phyloP scores from a whole-genome alignment of 2,113 vertebrate species.

The Mellivora capensis region DNA sequence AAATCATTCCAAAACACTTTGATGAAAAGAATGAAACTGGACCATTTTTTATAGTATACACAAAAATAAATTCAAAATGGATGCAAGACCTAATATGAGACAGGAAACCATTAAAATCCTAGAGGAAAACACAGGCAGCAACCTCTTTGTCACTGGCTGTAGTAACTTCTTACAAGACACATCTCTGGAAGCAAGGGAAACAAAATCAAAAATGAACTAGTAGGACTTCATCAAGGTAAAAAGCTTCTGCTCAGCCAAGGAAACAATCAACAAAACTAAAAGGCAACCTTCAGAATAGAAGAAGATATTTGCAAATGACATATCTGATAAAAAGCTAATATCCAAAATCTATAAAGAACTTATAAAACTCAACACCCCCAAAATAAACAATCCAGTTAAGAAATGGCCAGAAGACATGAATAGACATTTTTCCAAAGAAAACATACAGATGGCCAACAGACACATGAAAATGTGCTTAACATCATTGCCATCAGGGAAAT shows the following conservation, averaged over 20 bases:
- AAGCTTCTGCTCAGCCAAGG: not conserved
- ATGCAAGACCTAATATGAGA: not conserved
- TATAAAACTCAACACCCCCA: not conserved
- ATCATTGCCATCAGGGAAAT: not conserved
- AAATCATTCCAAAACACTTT: not conserved
- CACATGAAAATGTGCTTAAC: not conserved
- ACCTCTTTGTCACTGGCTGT: not conserved
- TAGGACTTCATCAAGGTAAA: not conserved
- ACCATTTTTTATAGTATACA: not conserved
- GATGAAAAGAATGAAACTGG: not conserved
- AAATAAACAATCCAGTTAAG: not conserved
- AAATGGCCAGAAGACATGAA: not conserved
- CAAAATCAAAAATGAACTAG: not conserved
- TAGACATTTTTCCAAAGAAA: not conserved
- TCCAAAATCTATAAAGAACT: not conserved
- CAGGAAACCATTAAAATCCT: not conserved
- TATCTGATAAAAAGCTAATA: not conserved
- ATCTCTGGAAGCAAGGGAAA: not conserved
- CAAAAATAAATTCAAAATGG: not conserved
- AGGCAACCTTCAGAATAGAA: not conserved
- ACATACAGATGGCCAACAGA: not conserved
- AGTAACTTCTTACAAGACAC: not conserved
- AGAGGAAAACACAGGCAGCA: not conserved
- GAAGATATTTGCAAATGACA: not conserved
- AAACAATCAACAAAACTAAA: not conserved